phyloP scores from a whole-genome alignment of 2,888 invertebrate species.

The Limnephilus lunatus region DNA sequence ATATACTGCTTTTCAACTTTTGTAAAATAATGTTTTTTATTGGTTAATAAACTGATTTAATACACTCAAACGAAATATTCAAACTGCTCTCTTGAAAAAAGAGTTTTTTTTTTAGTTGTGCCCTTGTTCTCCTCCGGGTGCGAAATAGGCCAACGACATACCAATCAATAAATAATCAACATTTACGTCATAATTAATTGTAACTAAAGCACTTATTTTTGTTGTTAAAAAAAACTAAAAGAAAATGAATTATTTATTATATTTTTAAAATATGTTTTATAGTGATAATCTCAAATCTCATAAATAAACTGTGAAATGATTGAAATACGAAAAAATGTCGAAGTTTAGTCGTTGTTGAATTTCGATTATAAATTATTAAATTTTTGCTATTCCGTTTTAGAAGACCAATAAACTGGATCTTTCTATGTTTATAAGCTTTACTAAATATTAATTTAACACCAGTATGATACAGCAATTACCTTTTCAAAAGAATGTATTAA shows the following conservation, averaged over 20 bases:
- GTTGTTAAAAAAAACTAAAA: not conserved
- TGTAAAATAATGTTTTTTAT: too few species aligned
- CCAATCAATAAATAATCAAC: not conserved
- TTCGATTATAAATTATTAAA: not conserved
- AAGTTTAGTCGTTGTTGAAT: not conserved
- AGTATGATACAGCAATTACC: not conserved
- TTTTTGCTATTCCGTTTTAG: not conserved
- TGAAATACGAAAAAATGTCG: not conserved
- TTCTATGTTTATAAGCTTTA: too few species aligned
- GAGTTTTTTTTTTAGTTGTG: too few species aligned
- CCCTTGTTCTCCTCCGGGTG: too few species aligned
- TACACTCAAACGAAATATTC: too few species aligned
- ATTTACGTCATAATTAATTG: not conserved
- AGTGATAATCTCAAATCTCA: not conserved
- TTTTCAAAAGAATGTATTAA: not conserved
- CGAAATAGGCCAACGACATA: not conserved
- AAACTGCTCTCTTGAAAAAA: too few species aligned
- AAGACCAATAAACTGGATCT: too few species aligned
- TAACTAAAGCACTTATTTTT: not conserved
- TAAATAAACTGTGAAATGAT: not conserved
- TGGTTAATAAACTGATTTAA: too few species aligned
- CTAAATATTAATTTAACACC: not conserved
- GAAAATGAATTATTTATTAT: not conserved
- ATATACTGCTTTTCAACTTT: too few species aligned
- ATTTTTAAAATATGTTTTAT: not conserved